A percentile compares a stretch with the other conserved stretches of the same genome.
phyloP scores from a whole-genome alignment of 2,113 vertebrate genomes.

The Chauna torquata region DNA sequence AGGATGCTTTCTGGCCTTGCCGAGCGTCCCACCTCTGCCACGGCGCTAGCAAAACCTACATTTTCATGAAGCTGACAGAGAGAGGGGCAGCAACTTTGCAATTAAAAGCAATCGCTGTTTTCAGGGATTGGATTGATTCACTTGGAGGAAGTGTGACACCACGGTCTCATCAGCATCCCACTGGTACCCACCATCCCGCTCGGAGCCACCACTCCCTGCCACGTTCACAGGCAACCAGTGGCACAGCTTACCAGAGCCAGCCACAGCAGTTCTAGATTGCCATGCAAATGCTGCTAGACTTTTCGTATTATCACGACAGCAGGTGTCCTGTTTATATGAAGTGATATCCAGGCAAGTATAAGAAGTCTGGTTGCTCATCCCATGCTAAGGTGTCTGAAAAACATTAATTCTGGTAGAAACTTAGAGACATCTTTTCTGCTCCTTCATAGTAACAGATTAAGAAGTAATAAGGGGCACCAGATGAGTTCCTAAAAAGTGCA shows the following conservation, averaged over 20 bases:
- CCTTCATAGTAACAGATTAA: neutral
- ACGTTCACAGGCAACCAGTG: neutral
- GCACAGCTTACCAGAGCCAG: neutral
- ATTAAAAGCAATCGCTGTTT: neutral
- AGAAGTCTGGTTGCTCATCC: neutral
- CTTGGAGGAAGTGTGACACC: too few species aligned
- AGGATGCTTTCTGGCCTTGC: neutral
- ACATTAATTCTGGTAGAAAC: neutral
- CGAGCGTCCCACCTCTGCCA: neutral
- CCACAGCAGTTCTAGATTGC: neutral
- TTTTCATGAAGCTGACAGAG: neutral
- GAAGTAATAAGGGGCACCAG: neutral
- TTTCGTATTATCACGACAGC: neutral
- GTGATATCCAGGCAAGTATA: neutral
- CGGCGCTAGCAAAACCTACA: neutral
- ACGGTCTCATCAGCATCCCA: neutral
- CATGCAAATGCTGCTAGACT: neutral
- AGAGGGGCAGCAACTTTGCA: neutral
- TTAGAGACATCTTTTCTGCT: neutral
- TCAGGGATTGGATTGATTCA: too few species aligned
- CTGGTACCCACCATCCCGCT: neutral
- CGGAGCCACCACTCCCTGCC: neutral
- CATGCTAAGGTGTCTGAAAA: neutral
- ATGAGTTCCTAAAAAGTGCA: neutral
- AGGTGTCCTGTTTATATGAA: neutral